phyloP scores from a whole-genome alignment of 1,140 invertebrate genomes.

The Atta colombica region DNA sequence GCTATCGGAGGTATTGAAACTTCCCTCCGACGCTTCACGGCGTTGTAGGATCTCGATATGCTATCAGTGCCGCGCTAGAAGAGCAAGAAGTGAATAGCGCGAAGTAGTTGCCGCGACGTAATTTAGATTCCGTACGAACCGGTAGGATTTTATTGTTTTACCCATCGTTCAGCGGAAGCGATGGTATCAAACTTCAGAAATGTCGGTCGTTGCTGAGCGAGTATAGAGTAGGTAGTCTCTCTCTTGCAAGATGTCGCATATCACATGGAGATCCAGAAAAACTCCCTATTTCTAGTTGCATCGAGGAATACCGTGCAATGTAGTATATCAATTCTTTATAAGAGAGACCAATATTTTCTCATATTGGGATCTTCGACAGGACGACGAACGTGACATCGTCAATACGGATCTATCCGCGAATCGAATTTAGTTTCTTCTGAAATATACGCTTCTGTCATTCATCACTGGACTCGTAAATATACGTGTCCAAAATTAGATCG shows the following conservation, averaged over 20 bases:
- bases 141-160: conserved; percentile 62
- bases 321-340: conserved; percentile 20
- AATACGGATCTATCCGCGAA: conserved; percentile 9
- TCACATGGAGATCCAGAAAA: background rate
- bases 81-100: conserved; percentile 46
- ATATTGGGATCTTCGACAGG: conserved; percentile 4
- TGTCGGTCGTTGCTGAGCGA: background rate
- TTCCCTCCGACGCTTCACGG: conserved; percentile 32
- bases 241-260: conserved; percentile 11
- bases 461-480: background rate
- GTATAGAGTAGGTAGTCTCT: background rate
- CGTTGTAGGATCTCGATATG: conserved; percentile 46
- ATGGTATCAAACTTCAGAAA: conserved; percentile 45
- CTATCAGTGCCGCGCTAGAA: conserved; percentile 33
- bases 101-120: conserved; percentile 47
- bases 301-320: conserved; percentile 8
- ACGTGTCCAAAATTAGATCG: conserved; percentile 65
- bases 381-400: conserved; percentile 15
- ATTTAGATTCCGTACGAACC: conserved; percentile 49
- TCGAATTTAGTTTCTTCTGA: conserved; percentile 46
- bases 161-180: conserved; percentile 40
- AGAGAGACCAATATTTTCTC: conserved; percentile 4
- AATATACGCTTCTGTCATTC: conserved; percentile 42
- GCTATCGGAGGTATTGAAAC: conserved; percentile 41
- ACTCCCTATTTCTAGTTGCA: background rate